A percentile compares a stretch with the other conserved stretches of the same genome.
These are phyloP conservation scores for Poecilia wingei DNA, from an alignment of 2,797 vertebrate species.

Conservation along the genomic window DNA sequence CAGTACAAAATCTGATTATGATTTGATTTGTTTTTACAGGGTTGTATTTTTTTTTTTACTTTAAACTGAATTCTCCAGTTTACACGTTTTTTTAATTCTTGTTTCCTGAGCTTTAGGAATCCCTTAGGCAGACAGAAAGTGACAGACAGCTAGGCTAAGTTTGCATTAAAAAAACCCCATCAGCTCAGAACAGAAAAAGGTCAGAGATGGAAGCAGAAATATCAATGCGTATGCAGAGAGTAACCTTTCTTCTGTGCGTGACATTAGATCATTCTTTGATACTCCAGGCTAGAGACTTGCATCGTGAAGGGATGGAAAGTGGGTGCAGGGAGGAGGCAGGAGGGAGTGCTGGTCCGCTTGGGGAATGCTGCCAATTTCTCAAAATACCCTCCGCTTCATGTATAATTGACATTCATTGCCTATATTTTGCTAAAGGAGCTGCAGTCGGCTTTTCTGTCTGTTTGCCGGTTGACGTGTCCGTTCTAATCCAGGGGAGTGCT, in stretches of 20 bases:
- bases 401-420: conserved; percentile 77
- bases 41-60: not conserved
- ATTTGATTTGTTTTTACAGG: not conserved
- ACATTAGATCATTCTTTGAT: conserved; percentile 82
- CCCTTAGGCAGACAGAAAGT: conserved; percentile 8
- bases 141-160: conserved; percentile 48
- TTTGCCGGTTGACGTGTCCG: conserved; percentile 48
- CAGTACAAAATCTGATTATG: conserved; percentile 5
- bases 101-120: not conserved
- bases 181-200: conserved; percentile 71
- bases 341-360: conserved; percentile 28
- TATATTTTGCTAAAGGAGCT: conserved; percentile 54
- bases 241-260: conserved; percentile 81
- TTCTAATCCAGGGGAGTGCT: conserved; percentile 63
- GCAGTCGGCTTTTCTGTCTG: conserved; percentile 63
- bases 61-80: not conserved
- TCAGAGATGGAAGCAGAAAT: conserved; percentile 77
- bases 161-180: conserved; percentile 59
- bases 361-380: conserved; percentile 71
- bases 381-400: conserved; percentile 75
- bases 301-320: not conserved
- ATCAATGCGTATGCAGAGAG: conserved; percentile 78
- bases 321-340: not conserved
- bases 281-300: conserved; percentile 45
- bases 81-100: not conserved